A percentile compares a stretch with the other conserved stretches of the same genome.
These are phyloP conservation scores for Heliconius hewitsoni DNA, from an alignment of 1,140 invertebrate genomes.

Conservation along the genomic window DNA sequence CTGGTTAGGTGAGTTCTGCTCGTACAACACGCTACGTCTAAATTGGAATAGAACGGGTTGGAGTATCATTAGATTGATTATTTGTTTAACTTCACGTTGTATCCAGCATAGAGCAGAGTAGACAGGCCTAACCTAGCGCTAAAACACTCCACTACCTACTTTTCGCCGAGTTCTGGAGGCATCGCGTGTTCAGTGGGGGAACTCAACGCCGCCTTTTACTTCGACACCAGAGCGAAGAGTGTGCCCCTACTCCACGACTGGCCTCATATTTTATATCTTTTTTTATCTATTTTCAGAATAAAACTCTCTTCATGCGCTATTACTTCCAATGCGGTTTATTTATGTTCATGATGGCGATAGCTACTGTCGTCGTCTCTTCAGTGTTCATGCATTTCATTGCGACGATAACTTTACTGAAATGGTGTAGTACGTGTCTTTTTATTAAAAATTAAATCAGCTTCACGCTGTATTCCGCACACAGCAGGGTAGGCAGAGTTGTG, in stretches of 20 bases:
- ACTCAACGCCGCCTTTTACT: too few species aligned
- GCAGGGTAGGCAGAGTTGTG: too few species aligned
- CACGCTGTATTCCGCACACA: too few species aligned
- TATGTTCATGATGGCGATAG: conserved; percentile 51
- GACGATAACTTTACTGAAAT: conserved; percentile 57
- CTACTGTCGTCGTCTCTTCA: conserved; percentile 57
- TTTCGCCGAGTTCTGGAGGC: neutral
- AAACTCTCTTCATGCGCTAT: conserved; percentile 49
- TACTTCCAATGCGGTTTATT: conserved; percentile 59
- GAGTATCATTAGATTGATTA: too few species aligned
- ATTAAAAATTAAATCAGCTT: too few species aligned
- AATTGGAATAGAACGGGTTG: too few species aligned
- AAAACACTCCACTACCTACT: neutral
- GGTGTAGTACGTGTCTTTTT: conserved; percentile 60
- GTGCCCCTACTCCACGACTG: too few species aligned
- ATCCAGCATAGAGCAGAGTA: neutral
- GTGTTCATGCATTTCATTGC: conserved; percentile 63
- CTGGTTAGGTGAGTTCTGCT: too few species aligned
- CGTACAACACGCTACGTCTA: too few species aligned
- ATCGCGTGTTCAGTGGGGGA: neutral
- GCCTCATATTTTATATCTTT: neutral
- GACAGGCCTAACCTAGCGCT: neutral
- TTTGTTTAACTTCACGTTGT: too few species aligned
- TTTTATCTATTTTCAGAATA: conserved; percentile 56
- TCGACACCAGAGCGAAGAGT: too few species aligned